Evolutionary conservation across 1,140 invertebrate genomes (phyloP), one percentile per base, ranked within the genome.

Genomic region (Oncopeltus fasciatus): DNA sequence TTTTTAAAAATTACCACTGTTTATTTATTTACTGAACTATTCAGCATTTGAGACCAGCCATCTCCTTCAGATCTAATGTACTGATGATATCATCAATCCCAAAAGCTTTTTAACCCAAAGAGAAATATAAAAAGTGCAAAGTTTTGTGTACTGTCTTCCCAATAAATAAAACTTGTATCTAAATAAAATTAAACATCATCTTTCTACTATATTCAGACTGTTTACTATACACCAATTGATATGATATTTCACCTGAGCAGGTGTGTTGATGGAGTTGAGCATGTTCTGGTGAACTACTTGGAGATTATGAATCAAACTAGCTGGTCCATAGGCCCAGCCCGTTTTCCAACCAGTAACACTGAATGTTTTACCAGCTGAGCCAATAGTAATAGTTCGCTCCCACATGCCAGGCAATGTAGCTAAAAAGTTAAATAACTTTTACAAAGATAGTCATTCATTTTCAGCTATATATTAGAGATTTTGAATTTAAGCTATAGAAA

Each of bases 341-440:
- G 85, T 81, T 78, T 95, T 96, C 93, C 92, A 95, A 2, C 96
- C 96, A 4, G 96, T 99, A 3, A 94, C 91, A 67, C 90, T 94
- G 74, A 98, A 98, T 0, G 92, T 94, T 79, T 98, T 98, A 0
- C 96, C 96, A 0, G 94, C 95, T 53, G 93, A 97, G 0, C 96
- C 94, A 69, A 99, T 86, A 0, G 96, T 98, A 21, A 99, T 86
- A 0, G 96, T 99, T 59, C 95, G 80, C 63, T 98, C 92, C 86
- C 91, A 99, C 96, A 99, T 99, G 4, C 79, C 92, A 16, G 95
- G 93, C 11, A 98, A 72, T 0, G 90, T 87, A n/a, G 90, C 92
- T 90, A 67, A 58, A 74, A 69, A 70, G 66, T n/a, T n/a, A n/a
- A n/a, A n/a, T n/a, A n/a, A n/a, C n/a, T n/a, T n/a, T n/a, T n/a